Evolutionary conservation across 2,888 invertebrate genomes (phyloP), one percentile per base, ranked within the genome.

Genomic region (Smittia sp.): DNA sequence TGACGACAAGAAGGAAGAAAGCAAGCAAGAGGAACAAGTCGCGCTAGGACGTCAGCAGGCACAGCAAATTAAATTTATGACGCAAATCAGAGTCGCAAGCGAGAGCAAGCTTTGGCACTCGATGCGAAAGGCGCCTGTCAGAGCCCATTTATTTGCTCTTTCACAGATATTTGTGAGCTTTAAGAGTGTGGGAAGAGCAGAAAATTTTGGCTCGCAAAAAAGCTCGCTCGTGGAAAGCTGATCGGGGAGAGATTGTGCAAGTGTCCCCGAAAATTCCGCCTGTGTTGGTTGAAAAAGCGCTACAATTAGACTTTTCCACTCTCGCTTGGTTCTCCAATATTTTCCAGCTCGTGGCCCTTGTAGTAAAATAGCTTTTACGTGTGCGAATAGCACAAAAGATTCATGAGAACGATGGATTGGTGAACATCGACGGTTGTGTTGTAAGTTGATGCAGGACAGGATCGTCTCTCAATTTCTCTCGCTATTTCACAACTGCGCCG

Each of bases 101-200:
- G 52, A 15, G 69, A 52, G 27, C 24, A 9, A 27, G 27, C 18
- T 24, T 63, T 63, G 58, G 15, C 63, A 63, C 24, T 13, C 2
- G 63, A 27, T 63, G 13, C 27, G 27, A 63, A 72, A 52, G 72
- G 72, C 72, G 72, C 72, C 72, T 72, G 72, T 39, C 72, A 72
- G 72, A 72, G 58, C 72, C 72, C 72, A 72, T 72, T 72, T 72
- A 52, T 72, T 72, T 39, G 25, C 66, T 3, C 66, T 58, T 38
- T 24, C 62, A 6, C 39, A 0, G 11, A n/a, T 69, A 2, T 41
- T 4, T 25, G 54, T 68, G 15, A 24, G 46, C 22, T 25, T 3
- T 58, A 3, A 6, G 6, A 58, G 7, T 22, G 22, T 20, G 22
- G 6, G 20, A 58, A 46, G 58, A 58, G 58, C 18, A 46, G 11